Base-by-base conservation (phyloP, 2,888 invertebrate genomes). In the Selenia dentaria region DNA sequence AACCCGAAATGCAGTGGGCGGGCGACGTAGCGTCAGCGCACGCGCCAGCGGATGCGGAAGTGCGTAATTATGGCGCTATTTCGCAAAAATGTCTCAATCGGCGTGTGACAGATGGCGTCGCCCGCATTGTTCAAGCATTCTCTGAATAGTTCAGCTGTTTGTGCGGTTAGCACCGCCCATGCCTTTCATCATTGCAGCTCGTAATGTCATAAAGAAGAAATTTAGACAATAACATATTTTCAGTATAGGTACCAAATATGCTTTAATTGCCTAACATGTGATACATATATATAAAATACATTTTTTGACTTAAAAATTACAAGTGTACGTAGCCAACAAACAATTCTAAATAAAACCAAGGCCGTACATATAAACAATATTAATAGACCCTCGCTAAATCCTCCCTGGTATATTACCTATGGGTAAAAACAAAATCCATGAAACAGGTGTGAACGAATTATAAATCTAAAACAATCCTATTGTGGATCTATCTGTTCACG, bases 31-130 rank as follows among this genome's bases (percentile, higher is more conserved):
- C 74, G 72, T 69, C 67, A 72, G 86, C 83, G 86, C 90, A 84
- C 88, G 87, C 87, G 88, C 79, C 66, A 48, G 75, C 85, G 89
- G 87, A 87, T 78, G 56, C 87, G 89, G 89, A 90, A 87, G 78
- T 78, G 53, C 70, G 75, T 89, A 87, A 89, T 90, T 89, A 89
- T 70, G 73, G 54, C 59, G 72, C 77, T 79, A 88, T 87, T 87
- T 87, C 58, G 85, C 87, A 83, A 89, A 84, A 85, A 89, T 88
- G 81, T 89, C 86, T 88, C 83, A 85, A 89, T 88, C 74, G 65
- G 57, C 65, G 70, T 64, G 55, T 67, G 80, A 77, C 89, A 90
- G 88, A 86, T 87, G 88, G 84, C 82, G 83, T 72, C 70, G 65
- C 62, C 49, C 62, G 75, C 74, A 79, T 80, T 74, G 74, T 75